Conservation (phyloP, 2,888 invertebrate species). For the Arctia plantaginis region DNA sequence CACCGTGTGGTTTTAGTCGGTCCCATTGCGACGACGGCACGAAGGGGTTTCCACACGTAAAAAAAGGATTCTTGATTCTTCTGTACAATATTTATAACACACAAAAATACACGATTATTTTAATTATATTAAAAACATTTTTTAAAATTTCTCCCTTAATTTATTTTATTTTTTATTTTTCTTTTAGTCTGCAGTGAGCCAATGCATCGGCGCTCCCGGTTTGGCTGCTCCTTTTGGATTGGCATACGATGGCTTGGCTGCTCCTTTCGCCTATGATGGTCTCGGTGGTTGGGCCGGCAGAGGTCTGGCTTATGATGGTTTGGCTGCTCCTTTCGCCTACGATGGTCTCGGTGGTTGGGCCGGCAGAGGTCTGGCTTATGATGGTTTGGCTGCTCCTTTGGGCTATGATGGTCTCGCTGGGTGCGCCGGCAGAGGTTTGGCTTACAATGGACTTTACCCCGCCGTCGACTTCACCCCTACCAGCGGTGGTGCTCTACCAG, state of each 20-base stretch:
- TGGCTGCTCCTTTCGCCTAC: neutral
- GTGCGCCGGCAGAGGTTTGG: neutral
- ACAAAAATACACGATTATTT: too few relatives aligned
- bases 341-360: neutral
- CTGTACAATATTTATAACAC: too few relatives aligned
- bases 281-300: neutral
- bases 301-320: neutral
- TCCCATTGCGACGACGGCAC: too few relatives aligned
- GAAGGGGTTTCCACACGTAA: too few relatives aligned
- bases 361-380: neutral
- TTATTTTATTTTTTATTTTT: neutral
- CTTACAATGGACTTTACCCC: neutral
- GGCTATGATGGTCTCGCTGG: neutral
- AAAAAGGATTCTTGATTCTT: too few relatives aligned
- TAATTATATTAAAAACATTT: too few relatives aligned
- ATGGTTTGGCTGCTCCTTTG: neutral
- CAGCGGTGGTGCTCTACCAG: conserved; percentile 61
- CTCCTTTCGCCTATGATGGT: neutral
- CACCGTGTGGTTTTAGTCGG: too few relatives aligned
- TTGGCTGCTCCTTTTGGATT: too few relatives aligned
- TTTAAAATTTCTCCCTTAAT: too few relatives aligned
- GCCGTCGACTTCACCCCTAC: conserved; percentile 52
- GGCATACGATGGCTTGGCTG: conserved; percentile 3
- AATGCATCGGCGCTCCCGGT: neutral
- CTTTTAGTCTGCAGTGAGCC: conserved; percentile 15